phyloP scores from a whole-genome alignment of 2,113 vertebrate species.

The Chascanopsetta lugubris region DNA sequence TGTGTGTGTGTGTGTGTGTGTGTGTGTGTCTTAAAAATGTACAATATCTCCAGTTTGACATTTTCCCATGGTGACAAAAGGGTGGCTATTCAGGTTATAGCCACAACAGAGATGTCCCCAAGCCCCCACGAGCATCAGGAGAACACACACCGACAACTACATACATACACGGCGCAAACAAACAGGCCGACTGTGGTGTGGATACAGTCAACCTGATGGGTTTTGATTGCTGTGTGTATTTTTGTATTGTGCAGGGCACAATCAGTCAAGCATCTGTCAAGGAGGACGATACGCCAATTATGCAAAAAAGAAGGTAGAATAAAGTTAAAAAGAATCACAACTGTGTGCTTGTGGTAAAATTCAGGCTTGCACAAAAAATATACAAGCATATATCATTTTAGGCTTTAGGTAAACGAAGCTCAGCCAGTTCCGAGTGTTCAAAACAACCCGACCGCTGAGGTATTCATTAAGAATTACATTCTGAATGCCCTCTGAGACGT shows the following conservation, averaged over 20 bases:
- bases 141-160: slow-evolving; percentile 21
- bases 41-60: slow-evolving; percentile 46
- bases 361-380: slow-evolving; percentile 4
- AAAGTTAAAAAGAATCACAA: slow-evolving; percentile 15
- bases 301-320: slow-evolving; percentile 29
- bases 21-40: slow-evolving; percentile 18
- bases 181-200: slow-evolving; percentile 18
- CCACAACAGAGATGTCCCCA: slow-evolving; percentile 38
- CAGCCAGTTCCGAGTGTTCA: slow-evolving; percentile 29
- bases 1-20: slow-evolving; percentile 14
- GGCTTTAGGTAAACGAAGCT: slow-evolving; percentile 33
- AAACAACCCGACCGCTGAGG: slow-evolving; percentile 34
- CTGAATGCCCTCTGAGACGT: slow-evolving; percentile 50
- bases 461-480: slow-evolving; percentile 68
- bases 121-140: slow-evolving; percentile 30
- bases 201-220: slow-evolving; percentile 46
- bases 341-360: slow-evolving; percentile 58
- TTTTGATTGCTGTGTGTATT: slow-evolving; percentile 33
- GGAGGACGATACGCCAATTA: slow-evolving; percentile 35
- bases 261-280: no score
- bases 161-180: slow-evolving; percentile 14
- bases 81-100: slow-evolving; percentile 49
- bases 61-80: slow-evolving; percentile 39
- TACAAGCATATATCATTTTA: slow-evolving; percentile 3
- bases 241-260: slow-evolving; percentile 40